These are phyloP conservation scores for Drosophila orosa DNA, from an alignment of 1,140 invertebrate genomes.

Conservation along the genomic window DNA sequence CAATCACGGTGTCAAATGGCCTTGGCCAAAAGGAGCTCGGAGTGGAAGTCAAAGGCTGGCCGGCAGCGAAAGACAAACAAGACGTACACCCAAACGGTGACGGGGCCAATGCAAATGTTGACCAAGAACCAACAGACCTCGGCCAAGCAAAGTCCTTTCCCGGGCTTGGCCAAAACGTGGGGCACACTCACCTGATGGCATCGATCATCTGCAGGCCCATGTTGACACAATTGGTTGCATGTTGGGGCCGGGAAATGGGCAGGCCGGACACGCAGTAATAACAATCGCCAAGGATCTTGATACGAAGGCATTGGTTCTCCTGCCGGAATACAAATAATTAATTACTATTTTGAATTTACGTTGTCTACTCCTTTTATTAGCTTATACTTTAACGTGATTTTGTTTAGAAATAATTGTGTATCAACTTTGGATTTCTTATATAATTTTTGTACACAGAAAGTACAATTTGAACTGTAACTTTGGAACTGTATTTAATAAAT, in stretches of 20 bases:
- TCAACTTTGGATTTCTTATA: not conserved
- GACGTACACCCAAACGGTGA: constrained; percentile 62
- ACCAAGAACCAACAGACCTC: constrained; percentile 28
- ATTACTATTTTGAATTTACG: not conserved
- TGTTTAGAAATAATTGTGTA: not conserved
- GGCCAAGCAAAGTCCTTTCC: not conserved
- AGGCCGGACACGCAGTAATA: constrained; percentile 98
- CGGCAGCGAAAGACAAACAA: constrained; percentile 61
- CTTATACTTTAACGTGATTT: not conserved
- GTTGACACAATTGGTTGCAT: constrained; percentile 97
- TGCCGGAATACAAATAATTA: constrained; percentile 81
- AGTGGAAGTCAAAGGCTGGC: constrained; percentile 49
- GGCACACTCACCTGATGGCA: constrained; percentile 91
- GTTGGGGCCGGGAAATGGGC: constrained; percentile 95
- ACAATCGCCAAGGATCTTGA: constrained; percentile 98
- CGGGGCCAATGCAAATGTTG: constrained; percentile 52
- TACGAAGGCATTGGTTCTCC: constrained; percentile 97
- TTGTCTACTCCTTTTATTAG: not conserved
- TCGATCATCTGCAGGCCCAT: constrained; percentile 99
- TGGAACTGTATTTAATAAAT: no score
- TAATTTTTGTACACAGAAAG: not conserved
- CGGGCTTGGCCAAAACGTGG: not conserved
- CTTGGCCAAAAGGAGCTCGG: constrained; percentile 31
- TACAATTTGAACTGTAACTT: not conserved
- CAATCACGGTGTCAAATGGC: constrained; percentile 54